Base-by-base conservation (phyloP, 2,797 vertebrate species). In the Coendou prehensilis region DNA sequence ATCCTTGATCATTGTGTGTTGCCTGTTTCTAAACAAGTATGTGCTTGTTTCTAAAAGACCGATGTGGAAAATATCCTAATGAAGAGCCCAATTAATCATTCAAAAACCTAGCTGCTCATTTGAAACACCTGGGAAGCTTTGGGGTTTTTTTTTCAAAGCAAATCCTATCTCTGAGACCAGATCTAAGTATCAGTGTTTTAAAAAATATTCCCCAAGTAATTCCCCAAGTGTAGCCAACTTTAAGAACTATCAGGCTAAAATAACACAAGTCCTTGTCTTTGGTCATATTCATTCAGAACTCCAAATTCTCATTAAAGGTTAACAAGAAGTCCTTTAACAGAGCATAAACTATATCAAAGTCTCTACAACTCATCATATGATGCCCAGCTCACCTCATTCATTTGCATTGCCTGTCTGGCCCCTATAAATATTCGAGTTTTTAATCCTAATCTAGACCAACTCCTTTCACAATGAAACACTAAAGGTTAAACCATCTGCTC, bases 181-280 rank as follows among this genome's bases (percentile, higher is more conserved):
- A 80, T 81, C 63, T 93, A 71, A 50, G 30, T 22, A 78, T 41
- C 2, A 41, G 47, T 81, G 28, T 69, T 87, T 93, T 92, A 50
- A 14, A 50, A 95, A 94, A 59, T 47, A n/a, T 17, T 85, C 67
- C 80, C n/a, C 80, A 89, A 6, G 59, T 85, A 93, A 95, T 71
- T 87, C 3, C 59, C 59, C 52, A 91, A 94, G 33, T 15, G 11
- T 9, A 78, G 41, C 5, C n/a, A 90, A 78, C 22, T 69, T 90
- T 75, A 81, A 71, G 33, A 96, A 96, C 45, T 54, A 71, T 1
- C 28, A 93, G 4, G 45, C 64, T 89, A 89, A 84, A 56, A 82
- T 59, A 83, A 89, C 1, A 50, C 69, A 95, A 56, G 9, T n/a
- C 15, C 69, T 80, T 61, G 11, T 59, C 75, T 83, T 61, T 64